Evolutionary conservation across 2,888 invertebrate genomes (phyloP), one percentile per base, ranked within the genome.

Genomic region (Machimus atricapillus): DNA sequence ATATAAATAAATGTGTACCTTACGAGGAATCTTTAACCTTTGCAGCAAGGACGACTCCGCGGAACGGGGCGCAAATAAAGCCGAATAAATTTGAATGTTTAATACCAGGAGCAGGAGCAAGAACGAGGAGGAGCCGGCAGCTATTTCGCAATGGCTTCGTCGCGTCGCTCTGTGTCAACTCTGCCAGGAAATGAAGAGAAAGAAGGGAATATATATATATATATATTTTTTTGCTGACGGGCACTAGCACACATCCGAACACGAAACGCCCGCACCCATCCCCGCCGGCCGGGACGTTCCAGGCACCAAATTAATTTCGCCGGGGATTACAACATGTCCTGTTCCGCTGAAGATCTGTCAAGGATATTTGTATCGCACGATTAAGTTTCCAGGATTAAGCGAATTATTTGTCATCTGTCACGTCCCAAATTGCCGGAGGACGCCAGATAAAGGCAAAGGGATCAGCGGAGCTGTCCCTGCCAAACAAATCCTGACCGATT

Each of bases 391-490:
- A 81, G 52, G 81, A 81, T 81, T 81, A 52, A 81, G 31, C 56
- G 81, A 81, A 78, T 46, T 78, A 78, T 78, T 78, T 78, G 78
- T 78, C 43, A 78, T 78, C 78, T 78, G 78, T 78, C 81, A 81
- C 52, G 81, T 81, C 1, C 56, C 81, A 52, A 81, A 81, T 81
- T 81, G 81, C 23, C 78, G 43, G 23, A 19, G 78, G 56, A 9
- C 78, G 14, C 12, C 12, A 40, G 78, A 43, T 23, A 78, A 23
- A 27, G 66, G 66, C 23, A 78, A 78, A 43, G 27, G 40, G 43
- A 78, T 78, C 37, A 78, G 19, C 43, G 37, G 37, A 40, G 78
- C 43, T 40, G 76, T 23, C 66, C 66, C 66, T 27, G 66, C 27
- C 66, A 66, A 66, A 23, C 66, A 27, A 66, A 66, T 66, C 66